A percentile compares a stretch with the other conserved stretches of the same genome.
Evolutionary conservation across 2,113 vertebrate species (phyloP).

Genomic region (Colinus virginianus): DNA sequence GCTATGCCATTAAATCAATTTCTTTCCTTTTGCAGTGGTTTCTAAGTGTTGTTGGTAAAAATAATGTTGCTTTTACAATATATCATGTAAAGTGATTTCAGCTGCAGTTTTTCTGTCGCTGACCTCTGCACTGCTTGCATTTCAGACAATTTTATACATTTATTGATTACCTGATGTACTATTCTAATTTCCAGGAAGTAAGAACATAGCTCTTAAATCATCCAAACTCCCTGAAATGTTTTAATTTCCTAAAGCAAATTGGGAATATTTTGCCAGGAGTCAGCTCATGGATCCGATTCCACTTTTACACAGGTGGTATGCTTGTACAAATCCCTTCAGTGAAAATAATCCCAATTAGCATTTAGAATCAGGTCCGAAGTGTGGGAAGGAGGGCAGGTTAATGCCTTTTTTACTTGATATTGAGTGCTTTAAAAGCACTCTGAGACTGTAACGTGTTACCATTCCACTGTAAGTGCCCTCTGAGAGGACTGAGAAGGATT

Average conservation of each 20-base stretch:
- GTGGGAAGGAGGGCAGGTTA: slow-evolving; percentile 20
- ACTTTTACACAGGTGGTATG: background rate
- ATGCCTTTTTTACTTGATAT: slow-evolving; percentile 48
- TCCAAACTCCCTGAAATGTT: slow-evolving; percentile 37
- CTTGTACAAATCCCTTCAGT: slow-evolving; percentile 13
- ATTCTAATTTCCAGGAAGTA: slow-evolving; percentile 65
- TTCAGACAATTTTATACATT: slow-evolving; percentile 56
- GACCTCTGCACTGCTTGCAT: slow-evolving; percentile 36
- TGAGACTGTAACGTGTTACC: slow-evolving; percentile 48
- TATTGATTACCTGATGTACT: slow-evolving; percentile 66
- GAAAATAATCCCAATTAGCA: slow-evolving; percentile 45
- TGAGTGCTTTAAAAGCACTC: slow-evolving; percentile 62
- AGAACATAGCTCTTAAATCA: slow-evolving; percentile 52
- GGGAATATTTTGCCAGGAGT: slow-evolving; percentile 53
- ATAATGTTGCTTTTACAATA: slow-evolving; percentile 62
- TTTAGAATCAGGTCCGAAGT: slow-evolving; percentile 1
- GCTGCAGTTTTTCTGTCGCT: slow-evolving; percentile 39
- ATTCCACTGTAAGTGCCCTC: slow-evolving; percentile 49
- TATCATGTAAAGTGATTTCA: slow-evolving; percentile 55
- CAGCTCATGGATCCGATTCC: slow-evolving; percentile 2
- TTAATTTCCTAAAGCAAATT: slow-evolving; percentile 68
- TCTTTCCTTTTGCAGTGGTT: slow-evolving; percentile 36
- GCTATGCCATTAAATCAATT: slow-evolving; percentile 34
- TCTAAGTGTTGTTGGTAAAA: slow-evolving; percentile 45
- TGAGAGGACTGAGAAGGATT: slow-evolving; percentile 38